Conservation (phyloP, 2,113 vertebrate genomes). For the Dromas ardeola region DNA sequence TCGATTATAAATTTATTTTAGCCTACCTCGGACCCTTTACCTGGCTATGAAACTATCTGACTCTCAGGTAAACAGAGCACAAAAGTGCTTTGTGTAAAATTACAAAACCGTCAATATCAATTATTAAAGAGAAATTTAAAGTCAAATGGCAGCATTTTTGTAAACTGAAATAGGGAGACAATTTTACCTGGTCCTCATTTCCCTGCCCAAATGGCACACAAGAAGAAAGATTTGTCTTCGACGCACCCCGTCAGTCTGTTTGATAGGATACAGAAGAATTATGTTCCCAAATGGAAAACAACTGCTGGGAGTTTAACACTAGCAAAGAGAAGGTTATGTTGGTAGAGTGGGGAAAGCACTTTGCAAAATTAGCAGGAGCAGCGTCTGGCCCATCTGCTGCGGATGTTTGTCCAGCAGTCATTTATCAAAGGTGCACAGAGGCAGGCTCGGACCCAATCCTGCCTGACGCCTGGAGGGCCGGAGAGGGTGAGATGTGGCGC, state of each 20-base stretch:
- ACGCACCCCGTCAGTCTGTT: rapidly evolving
- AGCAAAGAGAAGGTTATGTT: not conserved
- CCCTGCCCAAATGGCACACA: not conserved
- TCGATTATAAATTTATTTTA: not conserved
- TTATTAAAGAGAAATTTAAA: not conserved
- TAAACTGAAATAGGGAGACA: not conserved
- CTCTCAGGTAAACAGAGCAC: not conserved
- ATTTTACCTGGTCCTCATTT: not conserved
- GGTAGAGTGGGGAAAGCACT: not conserved
- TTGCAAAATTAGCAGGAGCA: not conserved
- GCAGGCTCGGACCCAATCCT: not conserved
- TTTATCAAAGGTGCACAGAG: not conserved
- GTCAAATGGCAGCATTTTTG: not conserved
- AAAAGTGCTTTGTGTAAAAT: not conserved
- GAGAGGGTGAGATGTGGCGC: rapidly evolving
- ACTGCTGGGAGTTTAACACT: not conserved
- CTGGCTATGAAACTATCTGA: not conserved
- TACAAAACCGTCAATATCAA: not conserved
- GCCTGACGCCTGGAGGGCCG: not conserved
- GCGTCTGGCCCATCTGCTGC: not conserved
- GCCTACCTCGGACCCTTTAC: not conserved
- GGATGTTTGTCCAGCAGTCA: not conserved
- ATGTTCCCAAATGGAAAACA: not conserved
- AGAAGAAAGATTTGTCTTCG: not conserved
- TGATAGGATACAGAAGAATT: not conserved